These are phyloP conservation scores for Dryobates pubescens DNA, from an alignment of 2,797 vertebrate genomes.

Conservation along the genomic window DNA sequence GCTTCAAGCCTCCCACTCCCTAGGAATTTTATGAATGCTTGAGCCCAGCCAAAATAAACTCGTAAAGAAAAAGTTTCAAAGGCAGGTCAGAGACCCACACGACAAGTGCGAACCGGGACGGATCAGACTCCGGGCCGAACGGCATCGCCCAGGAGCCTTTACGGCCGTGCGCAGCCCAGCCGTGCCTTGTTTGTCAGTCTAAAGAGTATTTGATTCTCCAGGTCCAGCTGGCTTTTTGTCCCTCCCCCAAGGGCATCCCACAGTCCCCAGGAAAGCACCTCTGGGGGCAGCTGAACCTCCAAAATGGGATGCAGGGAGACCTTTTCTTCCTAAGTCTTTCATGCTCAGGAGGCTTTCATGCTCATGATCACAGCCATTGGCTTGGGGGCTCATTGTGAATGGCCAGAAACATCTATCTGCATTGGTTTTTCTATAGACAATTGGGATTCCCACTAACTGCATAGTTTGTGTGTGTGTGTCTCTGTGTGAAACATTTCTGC, in stretches of 20 bases:
- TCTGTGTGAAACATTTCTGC: background rate
- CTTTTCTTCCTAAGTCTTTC: background rate
- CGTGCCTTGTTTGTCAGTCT: background rate
- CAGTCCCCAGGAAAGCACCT: background rate
- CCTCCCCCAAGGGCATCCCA: background rate
- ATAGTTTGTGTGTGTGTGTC: background rate
- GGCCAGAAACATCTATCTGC: background rate
- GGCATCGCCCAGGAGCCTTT: background rate
- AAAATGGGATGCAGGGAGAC: accelerated
- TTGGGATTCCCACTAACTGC: background rate
- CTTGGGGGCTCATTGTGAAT: background rate
- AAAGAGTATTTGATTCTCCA: background rate
- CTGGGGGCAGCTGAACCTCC: background rate
- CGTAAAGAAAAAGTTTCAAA: constrained; percentile 82
- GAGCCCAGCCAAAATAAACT: constrained; percentile 86
- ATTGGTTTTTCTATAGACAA: background rate
- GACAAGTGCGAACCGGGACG: constrained; percentile 80
- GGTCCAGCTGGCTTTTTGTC: background rate
- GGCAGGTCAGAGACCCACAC: constrained; percentile 79
- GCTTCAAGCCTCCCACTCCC: constrained; percentile 81
- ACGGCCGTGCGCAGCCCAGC: background rate
- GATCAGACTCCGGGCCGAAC: constrained; percentile 55
- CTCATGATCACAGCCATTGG: background rate
- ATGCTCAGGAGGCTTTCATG: background rate
- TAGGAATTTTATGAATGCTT: constrained; percentile 86